Percentiles rank a stretch among this genome's conserved stretches.
These are phyloP conservation scores for Hydrophis major DNA, from an alignment of 2,797 vertebrate genomes.

Conservation along the genomic window DNA sequence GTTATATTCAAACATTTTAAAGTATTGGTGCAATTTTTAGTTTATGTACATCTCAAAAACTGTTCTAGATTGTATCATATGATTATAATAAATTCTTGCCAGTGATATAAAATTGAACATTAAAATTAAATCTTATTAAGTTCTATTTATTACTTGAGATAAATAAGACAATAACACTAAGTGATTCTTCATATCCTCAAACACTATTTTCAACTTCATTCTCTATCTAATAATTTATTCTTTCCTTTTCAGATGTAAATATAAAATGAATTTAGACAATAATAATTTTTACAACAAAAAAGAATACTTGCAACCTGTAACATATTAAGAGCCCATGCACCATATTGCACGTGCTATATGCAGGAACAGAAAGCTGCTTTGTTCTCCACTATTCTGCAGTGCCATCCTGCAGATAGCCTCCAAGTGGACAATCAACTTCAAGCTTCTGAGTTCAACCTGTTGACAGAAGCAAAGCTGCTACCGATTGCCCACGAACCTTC, in stretches of 20 bases:
- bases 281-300: neutral
- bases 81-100: neutral
- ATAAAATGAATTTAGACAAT: conserved; percentile 18
- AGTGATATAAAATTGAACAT: neutral
- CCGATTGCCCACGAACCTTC: neutral
- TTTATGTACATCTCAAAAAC: neutral
- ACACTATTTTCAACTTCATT: conserved; percentile 58
- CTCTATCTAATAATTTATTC: conserved; percentile 50
- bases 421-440: neutral
- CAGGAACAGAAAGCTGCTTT: neutral
- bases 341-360: neutral
- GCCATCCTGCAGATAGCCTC: neutral
- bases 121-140: neutral
- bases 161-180: conserved; percentile 20
- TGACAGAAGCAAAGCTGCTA: neutral
- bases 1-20: neutral
- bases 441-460: neutral
- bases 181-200: neutral
- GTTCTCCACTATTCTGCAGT: neutral
- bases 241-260: conserved; percentile 58
- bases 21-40: neutral
- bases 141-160: neutral
- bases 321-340: neutral
- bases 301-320: neutral
- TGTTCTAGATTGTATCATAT: neutral